Percentiles rank a stretch among this genome's conserved stretches.
These are phyloP conservation scores for Agapornis roseicollis DNA, from an alignment of 2,113 vertebrate genomes.

Conservation along the genomic window DNA sequence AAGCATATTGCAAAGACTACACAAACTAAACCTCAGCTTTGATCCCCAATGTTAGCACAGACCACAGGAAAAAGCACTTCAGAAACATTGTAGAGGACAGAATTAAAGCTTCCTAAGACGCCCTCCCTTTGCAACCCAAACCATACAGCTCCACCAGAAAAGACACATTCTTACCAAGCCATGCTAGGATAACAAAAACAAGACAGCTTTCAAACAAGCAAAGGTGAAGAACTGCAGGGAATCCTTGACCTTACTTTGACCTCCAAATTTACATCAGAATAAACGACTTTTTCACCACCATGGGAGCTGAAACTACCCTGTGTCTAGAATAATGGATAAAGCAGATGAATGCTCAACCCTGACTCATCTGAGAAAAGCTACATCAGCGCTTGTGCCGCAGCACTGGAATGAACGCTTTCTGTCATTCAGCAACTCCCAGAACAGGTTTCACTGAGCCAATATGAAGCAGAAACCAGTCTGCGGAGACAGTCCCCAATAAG, in stretches of 20 bases:
- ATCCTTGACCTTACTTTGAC: neutral
- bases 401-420: accelerated
- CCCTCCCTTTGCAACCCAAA: no score
- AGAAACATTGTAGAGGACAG: neutral
- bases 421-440: neutral
- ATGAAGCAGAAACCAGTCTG: neutral
- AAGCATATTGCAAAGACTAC: neutral
- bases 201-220: neutral
- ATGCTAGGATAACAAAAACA: neutral
- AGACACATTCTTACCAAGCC: neutral
- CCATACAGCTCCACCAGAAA: neutral
- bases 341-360: neutral
- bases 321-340: neutral
- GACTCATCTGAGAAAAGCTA: neutral
- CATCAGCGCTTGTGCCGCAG: neutral
- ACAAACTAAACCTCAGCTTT: neutral
- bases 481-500: neutral
- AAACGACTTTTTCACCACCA: neutral
- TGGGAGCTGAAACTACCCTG: neutral
- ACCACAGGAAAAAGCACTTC: neutral
- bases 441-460: neutral
- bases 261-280: neutral
- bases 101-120: neutral
- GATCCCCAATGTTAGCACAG: neutral
- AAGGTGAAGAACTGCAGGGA: neutral